A percentile compares a stretch with the other conserved stretches of the same genome.
These are phyloP conservation scores for Argynnis bischoffii DNA, from an alignment of 2,888 invertebrate species.

Conservation along the genomic window DNA sequence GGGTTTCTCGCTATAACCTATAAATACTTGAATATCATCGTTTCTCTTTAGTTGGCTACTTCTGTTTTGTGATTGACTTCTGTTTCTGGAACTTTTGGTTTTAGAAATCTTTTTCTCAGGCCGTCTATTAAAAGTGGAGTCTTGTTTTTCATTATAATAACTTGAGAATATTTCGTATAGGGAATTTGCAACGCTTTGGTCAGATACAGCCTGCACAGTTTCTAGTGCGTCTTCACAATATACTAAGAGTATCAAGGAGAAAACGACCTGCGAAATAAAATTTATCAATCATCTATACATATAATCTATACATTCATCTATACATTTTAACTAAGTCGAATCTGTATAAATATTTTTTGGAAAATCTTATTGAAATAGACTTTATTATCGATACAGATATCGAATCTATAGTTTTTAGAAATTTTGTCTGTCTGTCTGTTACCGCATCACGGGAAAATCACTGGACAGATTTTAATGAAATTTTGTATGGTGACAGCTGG, in stretches of 20 bases:
- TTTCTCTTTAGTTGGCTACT: not conserved
- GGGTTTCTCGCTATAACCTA: not conserved
- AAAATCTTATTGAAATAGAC: no score
- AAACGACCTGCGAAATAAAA: slow-evolving; percentile 29
- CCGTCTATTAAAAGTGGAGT: not conserved
- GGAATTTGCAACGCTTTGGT: slow-evolving; percentile 5
- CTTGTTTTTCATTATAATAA: not conserved
- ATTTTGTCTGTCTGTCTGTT: no score
- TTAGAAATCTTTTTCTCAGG: not conserved
- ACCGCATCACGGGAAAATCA: no score
- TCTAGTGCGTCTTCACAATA: slow-evolving; percentile 9
- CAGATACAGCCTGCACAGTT: not conserved
- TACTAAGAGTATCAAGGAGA: slow-evolving; percentile 28
- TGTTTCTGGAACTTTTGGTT: not conserved
- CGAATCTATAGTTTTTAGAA: no score
- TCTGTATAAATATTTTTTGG: no score
- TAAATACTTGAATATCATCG: not conserved
- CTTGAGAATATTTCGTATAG: slow-evolving; percentile 9
- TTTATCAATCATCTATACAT: not conserved
- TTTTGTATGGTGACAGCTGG: no score
- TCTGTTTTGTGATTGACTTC: not conserved
- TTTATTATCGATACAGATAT: no score
- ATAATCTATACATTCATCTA: no score
- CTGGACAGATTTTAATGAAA: no score
- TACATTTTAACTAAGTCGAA: no score